Evolutionary conservation across 2,888 invertebrate species (phyloP).

Genomic region (Cheilosia urbana): DNA sequence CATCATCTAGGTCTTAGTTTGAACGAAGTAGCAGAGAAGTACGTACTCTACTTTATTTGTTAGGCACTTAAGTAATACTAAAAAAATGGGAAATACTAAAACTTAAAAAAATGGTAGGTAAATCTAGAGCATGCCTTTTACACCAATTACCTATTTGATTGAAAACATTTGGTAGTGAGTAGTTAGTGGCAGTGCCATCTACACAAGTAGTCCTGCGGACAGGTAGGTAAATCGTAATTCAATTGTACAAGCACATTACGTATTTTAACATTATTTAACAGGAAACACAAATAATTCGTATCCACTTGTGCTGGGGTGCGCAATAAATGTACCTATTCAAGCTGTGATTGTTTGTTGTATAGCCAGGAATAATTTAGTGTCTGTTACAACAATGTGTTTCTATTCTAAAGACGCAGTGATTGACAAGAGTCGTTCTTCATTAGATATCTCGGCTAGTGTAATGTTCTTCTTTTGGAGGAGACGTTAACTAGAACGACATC

Average conservation of each 20-base stretch:
- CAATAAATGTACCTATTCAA: not conserved
- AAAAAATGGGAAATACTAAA: not conserved
- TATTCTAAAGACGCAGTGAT: not conserved
- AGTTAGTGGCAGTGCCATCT: too few species aligned
- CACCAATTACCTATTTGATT: too few species aligned
- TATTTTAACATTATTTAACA: too few species aligned
- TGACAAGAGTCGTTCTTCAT: slow-evolving; percentile 2
- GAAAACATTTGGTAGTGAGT: too few species aligned
- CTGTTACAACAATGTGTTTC: not conserved
- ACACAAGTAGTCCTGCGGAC: too few species aligned
- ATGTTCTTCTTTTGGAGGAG: not conserved
- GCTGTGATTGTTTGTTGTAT: not conserved
- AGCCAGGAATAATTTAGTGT: not conserved
- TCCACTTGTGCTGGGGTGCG: too few species aligned
- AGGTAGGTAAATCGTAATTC: too few species aligned
- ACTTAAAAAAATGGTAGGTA: too few species aligned
- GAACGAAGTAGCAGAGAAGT: too few species aligned
- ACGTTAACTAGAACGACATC: not conserved
- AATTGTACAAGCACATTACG: too few species aligned
- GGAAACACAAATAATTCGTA: too few species aligned
- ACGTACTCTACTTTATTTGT: not conserved
- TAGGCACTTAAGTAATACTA: not conserved
- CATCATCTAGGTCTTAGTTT: too few species aligned
- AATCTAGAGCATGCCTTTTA: not conserved
- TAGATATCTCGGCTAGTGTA: not conserved